phyloP scores from a whole-genome alignment of 2,113 vertebrate genomes.

The Phrynocephalus versicolor region DNA sequence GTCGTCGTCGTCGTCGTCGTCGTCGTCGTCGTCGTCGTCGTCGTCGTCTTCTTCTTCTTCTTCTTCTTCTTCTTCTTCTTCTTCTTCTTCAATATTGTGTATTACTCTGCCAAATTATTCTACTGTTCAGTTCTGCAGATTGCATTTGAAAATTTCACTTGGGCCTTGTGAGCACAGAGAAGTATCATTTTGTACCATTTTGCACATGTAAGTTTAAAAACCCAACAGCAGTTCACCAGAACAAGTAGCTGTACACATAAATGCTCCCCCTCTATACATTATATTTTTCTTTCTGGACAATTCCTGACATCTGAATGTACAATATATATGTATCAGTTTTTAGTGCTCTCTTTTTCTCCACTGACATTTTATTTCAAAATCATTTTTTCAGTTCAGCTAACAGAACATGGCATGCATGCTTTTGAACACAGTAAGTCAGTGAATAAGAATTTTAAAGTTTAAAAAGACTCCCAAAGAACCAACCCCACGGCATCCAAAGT shows the following conservation, averaged over 20 bases:
- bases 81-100: neutral
- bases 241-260: neutral
- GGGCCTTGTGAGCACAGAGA: slow-evolving; percentile 30
- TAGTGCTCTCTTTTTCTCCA: slow-evolving; percentile 21
- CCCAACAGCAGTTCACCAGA: neutral
- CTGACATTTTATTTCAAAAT: slow-evolving; percentile 8
- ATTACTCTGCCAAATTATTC: neutral
- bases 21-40: too few species aligned
- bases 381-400: slow-evolving; percentile 20
- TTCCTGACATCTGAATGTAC: too few species aligned
- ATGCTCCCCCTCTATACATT: slow-evolving; percentile 21
- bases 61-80: neutral
- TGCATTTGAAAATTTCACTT: neutral
- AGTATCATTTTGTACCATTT: neutral
- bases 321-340: too few species aligned
- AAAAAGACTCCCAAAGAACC: neutral
- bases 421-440: slow-evolving; percentile 14
- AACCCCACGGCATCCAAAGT: neutral
- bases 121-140: slow-evolving; percentile 12
- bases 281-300: neutral
- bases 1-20: too few species aligned
- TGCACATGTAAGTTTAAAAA: neutral
- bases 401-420: neutral
- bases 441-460: slow-evolving; percentile 29
- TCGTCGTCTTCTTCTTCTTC: neutral